Conservation (phyloP, 1,140 invertebrate species). For the Drosophila lini region DNA sequence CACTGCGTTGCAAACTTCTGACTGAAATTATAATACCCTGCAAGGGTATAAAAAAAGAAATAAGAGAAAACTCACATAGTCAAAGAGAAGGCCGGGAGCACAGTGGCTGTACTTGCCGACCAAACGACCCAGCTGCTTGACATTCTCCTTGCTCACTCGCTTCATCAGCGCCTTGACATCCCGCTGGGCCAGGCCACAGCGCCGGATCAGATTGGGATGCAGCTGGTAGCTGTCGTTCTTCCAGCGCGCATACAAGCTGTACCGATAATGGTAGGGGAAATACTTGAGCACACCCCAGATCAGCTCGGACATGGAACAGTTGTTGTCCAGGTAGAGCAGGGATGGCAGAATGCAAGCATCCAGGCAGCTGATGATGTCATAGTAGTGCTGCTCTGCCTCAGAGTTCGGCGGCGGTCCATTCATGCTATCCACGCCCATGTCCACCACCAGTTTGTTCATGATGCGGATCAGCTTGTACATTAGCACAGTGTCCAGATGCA, state of each 20-base stretch:
- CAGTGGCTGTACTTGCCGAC: conserved; percentile 99
- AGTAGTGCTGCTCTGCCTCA: conserved; percentile 77
- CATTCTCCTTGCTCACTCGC: conserved; percentile 98
- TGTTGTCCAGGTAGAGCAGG: conserved; percentile 95
- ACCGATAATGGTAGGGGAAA: conserved; percentile 96
- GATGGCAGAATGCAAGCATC: conserved; percentile 95
- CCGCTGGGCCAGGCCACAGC: conserved; percentile 93
- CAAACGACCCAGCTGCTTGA: conserved; percentile 97
- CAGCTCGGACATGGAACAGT: conserved; percentile 98
- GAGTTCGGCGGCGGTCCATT: conserved; percentile 68
- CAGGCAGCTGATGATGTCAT: conserved; percentile 92
- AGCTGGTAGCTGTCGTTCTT: conserved; percentile 94
- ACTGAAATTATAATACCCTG: too few relatives aligned
- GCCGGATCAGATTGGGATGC: conserved; percentile 93
- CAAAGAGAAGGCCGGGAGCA: conserved; percentile 97
- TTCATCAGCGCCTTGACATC: conserved; percentile 99
- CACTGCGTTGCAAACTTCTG: too few relatives aligned
- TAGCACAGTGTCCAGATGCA: conserved; percentile 94
- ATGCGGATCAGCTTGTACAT: conserved; percentile 93
- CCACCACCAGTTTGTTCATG: conserved; percentile 78
- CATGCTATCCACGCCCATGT: conserved; percentile 74
- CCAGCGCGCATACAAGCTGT: conserved; percentile 96
- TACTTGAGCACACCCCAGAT: conserved; percentile 96
- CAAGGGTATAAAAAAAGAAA: too few relatives aligned
- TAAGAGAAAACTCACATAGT: conserved; percentile 90